Percentiles rank a stretch among this genome's conserved stretches.
These are phyloP conservation scores for Tethya wilhelma DNA, from an alignment of 37 sponge, comb jelly and placozoan genomes.

Conservation along the genomic window DNA sequence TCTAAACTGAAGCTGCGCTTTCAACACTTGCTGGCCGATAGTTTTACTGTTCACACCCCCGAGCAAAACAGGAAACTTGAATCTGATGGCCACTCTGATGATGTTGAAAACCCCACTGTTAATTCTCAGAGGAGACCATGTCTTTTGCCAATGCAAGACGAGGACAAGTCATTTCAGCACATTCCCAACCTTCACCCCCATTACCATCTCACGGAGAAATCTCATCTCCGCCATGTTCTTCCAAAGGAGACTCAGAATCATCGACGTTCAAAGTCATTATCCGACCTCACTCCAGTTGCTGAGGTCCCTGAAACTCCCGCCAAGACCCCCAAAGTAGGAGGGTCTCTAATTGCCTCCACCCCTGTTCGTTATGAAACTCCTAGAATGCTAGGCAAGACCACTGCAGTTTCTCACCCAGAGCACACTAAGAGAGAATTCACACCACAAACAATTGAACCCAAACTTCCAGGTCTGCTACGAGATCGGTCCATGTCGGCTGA, in stretches of 20 bases:
- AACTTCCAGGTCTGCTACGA: slow-evolving; percentile 10
- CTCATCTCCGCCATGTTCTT: not conserved
- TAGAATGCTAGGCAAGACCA: not conserved
- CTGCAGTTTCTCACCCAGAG: not conserved
- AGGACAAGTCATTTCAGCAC: not conserved
- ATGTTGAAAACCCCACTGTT: no score
- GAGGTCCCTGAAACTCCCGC: slow-evolving; percentile 7
- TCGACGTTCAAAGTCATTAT: slow-evolving; percentile 27
- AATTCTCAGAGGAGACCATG: not conserved
- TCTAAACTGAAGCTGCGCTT: not conserved
- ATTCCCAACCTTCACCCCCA: slow-evolving; percentile 18
- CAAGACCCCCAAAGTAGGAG: slow-evolving; percentile 21
- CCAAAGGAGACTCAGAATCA: not conserved
- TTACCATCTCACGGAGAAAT: slow-evolving; percentile 19
- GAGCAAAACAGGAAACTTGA: not conserved
- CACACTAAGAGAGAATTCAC: slow-evolving; percentile 8
- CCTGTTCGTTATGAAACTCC: not conserved
- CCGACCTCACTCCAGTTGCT: slow-evolving; percentile 23
- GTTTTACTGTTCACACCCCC: no score
- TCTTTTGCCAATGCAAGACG: not conserved
- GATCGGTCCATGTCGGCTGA: slow-evolving; percentile 33
- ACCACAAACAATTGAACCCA: not conserved
- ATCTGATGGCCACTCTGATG: not conserved
- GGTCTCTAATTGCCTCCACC: slow-evolving; percentile 4
- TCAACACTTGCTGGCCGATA: not conserved